phyloP scores from a whole-genome alignment of 1,140 invertebrate genomes.

The Zaprionus davidi region DNA sequence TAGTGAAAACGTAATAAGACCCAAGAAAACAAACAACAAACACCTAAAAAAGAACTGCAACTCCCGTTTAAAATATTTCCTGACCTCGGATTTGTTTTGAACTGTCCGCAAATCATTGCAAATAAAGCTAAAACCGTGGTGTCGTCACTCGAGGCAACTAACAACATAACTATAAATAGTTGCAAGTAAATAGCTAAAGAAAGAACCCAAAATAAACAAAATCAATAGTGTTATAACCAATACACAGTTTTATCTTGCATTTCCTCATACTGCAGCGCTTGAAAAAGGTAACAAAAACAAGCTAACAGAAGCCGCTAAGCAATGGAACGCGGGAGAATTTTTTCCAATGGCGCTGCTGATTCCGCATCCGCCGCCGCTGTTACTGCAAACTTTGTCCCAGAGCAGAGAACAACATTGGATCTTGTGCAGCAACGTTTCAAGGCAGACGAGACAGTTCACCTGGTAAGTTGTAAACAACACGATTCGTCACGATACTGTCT shows the following conservation, averaged over 20 bases:
- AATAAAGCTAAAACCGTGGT: constrained; percentile 14
- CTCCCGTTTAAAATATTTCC: background rate
- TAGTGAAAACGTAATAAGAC: background rate
- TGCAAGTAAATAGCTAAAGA: constrained; percentile 24
- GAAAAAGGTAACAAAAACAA: background rate
- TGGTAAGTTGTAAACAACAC: constrained; percentile 48
- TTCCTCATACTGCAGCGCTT: background rate
- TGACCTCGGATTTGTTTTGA: constrained; percentile 8
- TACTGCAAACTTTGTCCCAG: background rate
- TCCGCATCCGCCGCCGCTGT: background rate
- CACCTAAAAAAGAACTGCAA: background rate
- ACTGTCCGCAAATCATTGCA: constrained; percentile 1
- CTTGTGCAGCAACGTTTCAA: constrained; percentile 78
- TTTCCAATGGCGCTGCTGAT: constrained; percentile 28
- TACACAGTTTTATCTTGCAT: background rate
- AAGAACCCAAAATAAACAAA: constrained; percentile 12
- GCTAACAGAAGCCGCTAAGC: constrained; percentile 24
- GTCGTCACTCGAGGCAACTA: constrained; percentile 21
- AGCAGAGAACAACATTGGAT: constrained; percentile 30
- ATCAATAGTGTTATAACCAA: constrained; percentile 37
- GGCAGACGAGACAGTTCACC: constrained; percentile 69
- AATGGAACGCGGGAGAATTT: constrained; percentile 50
- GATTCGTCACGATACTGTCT: background rate
- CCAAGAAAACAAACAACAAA: constrained; percentile 5
- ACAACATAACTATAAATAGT: constrained; percentile 62